Conservation (phyloP, 2,113 vertebrate species). For the Melanocharis versteri region DNA sequence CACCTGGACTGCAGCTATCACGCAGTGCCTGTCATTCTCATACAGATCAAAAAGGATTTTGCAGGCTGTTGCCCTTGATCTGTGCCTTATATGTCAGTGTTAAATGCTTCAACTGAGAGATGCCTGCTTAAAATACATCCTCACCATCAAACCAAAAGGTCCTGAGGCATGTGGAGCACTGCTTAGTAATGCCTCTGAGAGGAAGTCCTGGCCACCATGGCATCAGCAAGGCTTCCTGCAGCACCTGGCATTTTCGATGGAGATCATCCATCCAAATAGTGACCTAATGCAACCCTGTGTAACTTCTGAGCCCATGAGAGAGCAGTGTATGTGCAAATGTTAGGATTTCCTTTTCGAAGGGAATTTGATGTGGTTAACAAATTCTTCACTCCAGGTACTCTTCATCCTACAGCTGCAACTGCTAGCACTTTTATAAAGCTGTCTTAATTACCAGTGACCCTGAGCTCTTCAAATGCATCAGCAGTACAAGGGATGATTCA, state of each 20-base stretch:
- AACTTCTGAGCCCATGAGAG: neutral
- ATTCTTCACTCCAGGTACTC: conserved; percentile 6
- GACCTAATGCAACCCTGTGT: neutral
- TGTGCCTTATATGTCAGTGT: neutral
- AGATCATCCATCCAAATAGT: neutral
- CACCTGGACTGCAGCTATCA: conserved; percentile 18
- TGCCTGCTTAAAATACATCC: neutral
- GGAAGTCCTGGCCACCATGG: neutral
- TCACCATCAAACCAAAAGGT: neutral
- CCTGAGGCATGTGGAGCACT: neutral
- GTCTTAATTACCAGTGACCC: conserved; percentile 42
- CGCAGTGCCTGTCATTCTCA: neutral
- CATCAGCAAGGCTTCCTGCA: neutral
- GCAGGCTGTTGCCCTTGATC: conserved; percentile 10
- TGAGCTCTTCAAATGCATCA: conserved; percentile 33
- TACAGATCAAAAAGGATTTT: conserved; percentile 33
- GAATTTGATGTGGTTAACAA: neutral
- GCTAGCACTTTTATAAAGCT: conserved; percentile 15
- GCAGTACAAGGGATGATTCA: conserved; percentile 16
- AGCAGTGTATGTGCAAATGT: neutral
- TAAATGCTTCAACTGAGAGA: neutral
- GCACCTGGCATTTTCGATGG: neutral
- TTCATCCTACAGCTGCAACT: conserved; percentile 21
- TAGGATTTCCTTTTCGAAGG: neutral
- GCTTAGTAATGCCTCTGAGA: neutral